Evolutionary conservation across 1,140 invertebrate species (phyloP), one percentile per base, ranked within the genome.

Genomic region (Drosophila erecta): DNA sequence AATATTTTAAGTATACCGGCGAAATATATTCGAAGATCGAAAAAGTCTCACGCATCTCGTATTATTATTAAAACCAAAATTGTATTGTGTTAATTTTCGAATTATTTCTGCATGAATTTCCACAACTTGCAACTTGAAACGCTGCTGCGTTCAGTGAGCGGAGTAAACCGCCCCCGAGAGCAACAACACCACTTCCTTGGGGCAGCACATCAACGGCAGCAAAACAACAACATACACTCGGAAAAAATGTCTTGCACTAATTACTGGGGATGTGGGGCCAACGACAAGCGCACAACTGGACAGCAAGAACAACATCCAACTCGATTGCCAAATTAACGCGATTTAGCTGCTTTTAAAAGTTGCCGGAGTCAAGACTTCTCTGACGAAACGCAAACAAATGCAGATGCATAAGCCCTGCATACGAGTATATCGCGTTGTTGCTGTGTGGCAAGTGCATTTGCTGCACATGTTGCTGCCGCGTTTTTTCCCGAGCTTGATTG

Each of bases 261-360:
- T 86, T 87, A 83, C 59, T 20, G 59, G 43, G 8, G 35, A 53
- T 73, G 76, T 89, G 66, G 57, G 69, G 65, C 58, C 65, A 76
- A 58, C 60, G 41, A 55, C 64, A 64, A 58, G 56, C 38, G 27
- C 47, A 33, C 24, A 58, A 49, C 71, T 49, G 4, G 64, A 41
- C 59, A 40, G 3, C 56, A 12, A 56, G 20, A 51, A 15, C 22
- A 14, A 20, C n/a, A 35, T 24, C 12, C 37, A 14, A 49, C 37
- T 54, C 46, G 79, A 76, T 87, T 87, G 83, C 79, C 64, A 87
- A 83, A 89, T 87, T 89, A 83, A 87, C 54, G 83, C 76, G 83
- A 62, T 59, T 79, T 87, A 49, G 59, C 49, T 72, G 75, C 65
- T 76, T 54, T 38, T 24, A 67, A 78, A 70, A 85, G 76, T 56